Conservation (phyloP, 1,140 invertebrate species). For the Tetramorium simillimum region DNA sequence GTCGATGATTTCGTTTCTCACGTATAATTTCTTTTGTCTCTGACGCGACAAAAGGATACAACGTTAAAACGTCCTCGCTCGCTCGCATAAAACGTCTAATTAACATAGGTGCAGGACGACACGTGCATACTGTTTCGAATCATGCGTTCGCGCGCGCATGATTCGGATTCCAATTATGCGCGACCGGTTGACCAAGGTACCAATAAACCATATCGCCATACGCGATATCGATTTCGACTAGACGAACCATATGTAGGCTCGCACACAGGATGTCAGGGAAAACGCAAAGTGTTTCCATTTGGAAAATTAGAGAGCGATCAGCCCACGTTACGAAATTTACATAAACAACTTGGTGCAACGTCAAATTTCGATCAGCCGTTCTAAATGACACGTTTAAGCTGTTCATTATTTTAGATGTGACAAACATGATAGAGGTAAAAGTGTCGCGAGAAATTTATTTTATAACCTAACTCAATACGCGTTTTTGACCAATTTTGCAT, state of each 20-base stretch:
- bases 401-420: slow-evolving; percentile 1
- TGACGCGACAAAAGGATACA: too few species aligned
- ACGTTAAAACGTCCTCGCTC: slow-evolving; percentile 12
- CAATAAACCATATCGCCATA: slow-evolving; percentile 52
- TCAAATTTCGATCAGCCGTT: neutral
- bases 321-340: neutral
- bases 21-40: neutral
- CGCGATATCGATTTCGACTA: slow-evolving; percentile 39
- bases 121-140: neutral
- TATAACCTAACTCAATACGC: neutral
- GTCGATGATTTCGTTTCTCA: neutral
- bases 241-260: neutral
- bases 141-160: slow-evolving; percentile 20
- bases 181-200: slow-evolving; percentile 57
- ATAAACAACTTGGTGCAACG: slow-evolving; percentile 1
- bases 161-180: slow-evolving; percentile 57
- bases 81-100: slow-evolving; percentile 17
- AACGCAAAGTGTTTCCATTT: slow-evolving; percentile 34
- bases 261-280: neutral
- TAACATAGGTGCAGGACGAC: slow-evolving; percentile 41
- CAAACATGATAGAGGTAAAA: neutral
- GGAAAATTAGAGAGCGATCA: slow-evolving; percentile 27
- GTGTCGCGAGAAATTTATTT: neutral
- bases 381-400: neutral
- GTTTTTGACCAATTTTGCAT: neutral